Base-by-base conservation (phyloP, 2,888 invertebrate genomes). In the Psylliodes chrysocephalus region DNA sequence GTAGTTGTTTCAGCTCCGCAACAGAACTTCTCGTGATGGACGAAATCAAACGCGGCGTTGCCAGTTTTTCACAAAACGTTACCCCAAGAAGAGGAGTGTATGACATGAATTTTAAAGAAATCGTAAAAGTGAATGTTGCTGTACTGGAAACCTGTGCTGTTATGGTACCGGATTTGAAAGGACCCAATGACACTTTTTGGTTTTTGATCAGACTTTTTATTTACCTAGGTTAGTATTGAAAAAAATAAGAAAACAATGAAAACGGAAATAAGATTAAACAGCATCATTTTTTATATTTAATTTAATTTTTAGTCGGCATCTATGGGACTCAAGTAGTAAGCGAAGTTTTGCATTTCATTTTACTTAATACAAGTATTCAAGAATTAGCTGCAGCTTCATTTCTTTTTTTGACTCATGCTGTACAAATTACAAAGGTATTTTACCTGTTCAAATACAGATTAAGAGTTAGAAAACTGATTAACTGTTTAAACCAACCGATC, bases 101-200 rank as follows among this genome's bases (percentile, higher is more conserved):
- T 47, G 12, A 33, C 17, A 47, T 64, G 8, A 46, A 61, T 17
- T 62, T 62, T 22, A 59, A 55, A 55, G 64, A 64, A 60, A 67
- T 67, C 33, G 46, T 67, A 5, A 15, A 35, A 1, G 15, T 44
- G n/a, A 64, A 65, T 28, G 53, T 65, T 15, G 17, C 28, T 2
- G 19, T 62, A 30, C 15, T 65, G 18, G 35, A 63, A 30, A 33
- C 19, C 5, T 56, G 17, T n/a, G 30, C 56, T 6, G 44, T 46
- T 19, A 56, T 56, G 46, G 12, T 56, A 17, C 56, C 56, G 15
- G 19, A 56, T 33, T 28, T 33, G 3, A 18, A 15, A 19, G 12
- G 14, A 2, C 1, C 5, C 1, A 28, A 10, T n/a, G 17, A 18
- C 17, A 22, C 3, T 12, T 10, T 46, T 22, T 56, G 33, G 33